Evolutionary conservation across 2,113 vertebrate genomes (phyloP), one percentile per base, ranked within the genome.

Genomic region (Nesoenas mayeri): DNA sequence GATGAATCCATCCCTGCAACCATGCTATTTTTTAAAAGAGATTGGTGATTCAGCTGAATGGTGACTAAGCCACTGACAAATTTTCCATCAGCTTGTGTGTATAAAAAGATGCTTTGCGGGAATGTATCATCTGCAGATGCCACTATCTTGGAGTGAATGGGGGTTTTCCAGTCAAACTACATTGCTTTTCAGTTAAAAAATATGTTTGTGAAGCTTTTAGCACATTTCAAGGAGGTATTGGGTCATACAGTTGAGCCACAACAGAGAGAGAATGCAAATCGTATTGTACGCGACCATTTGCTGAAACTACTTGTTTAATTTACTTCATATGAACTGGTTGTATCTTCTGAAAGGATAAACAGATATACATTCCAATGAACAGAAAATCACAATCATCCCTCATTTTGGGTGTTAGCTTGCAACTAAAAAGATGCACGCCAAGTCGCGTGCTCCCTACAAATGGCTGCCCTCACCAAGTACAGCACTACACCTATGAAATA

Each of bases 41-140:
- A 67, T 51, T 61, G 71, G 64, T 95, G 94, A 92, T 88, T 96
- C 92, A 95, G 78, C 87, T 91, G 80, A 94, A 51, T 28, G 75
- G 61, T 96, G 91, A 95, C 92, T 93, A 91, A 93, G 91, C 75
- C 56, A 82, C 84, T 72, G 85, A 95, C 65, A 96, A 91, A 77
- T 91, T 78, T 90, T 93, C 57, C 51, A 48, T 71, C 84, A 85
- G 60, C 50, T 84, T 71, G 32, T 72, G 75, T 75, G 36, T 86
- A 93, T 91, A 92, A 97, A 94, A 94, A 95, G 78, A 79, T 69
- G 36, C 56, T 83, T 61, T 88, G 57, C 57, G 81, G 85, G 74
- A 94, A 93, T 48, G 47, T 69, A 72, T 89, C 67, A 84, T 72
- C 74, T 85, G 48, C 78, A 80, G 61, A 85, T 75, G 65, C 29